Conservation (phyloP, 2,113 vertebrate genomes). For the Monopterus albus region DNA sequence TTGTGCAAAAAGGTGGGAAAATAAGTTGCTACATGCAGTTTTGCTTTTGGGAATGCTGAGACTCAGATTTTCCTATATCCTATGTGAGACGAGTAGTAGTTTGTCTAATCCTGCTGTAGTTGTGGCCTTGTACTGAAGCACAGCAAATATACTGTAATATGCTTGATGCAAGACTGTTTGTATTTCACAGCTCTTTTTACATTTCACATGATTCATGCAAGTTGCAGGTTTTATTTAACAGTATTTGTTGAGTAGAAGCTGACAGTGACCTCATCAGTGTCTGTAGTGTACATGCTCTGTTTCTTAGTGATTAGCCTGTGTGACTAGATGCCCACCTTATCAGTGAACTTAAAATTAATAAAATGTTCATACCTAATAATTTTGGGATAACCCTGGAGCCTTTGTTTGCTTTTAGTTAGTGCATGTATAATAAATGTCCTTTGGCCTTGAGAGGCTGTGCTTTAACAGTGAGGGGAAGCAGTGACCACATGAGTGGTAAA, state of each 20-base stretch:
- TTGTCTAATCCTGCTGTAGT: constrained; percentile 28
- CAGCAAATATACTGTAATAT: not conserved
- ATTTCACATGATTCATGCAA: not conserved
- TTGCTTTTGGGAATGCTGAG: constrained; percentile 3
- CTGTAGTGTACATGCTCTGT: no score
- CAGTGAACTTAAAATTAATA: no score
- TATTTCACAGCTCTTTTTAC: not conserved
- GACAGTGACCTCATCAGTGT: not conserved
- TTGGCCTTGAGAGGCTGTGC: not conserved
- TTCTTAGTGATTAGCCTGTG: no score
- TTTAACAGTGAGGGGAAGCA: not conserved
- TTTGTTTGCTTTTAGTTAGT: not conserved
- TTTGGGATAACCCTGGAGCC: not conserved
- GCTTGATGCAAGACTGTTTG: constrained; percentile 13
- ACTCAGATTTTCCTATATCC: not conserved
- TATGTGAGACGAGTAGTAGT: not conserved
- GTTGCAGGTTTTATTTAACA: not conserved
- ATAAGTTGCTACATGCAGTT: not conserved
- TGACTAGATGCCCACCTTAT: no score
- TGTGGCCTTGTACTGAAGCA: constrained; percentile 8
- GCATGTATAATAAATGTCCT: not conserved
- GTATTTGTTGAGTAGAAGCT: not conserved
- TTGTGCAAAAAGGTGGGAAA: not conserved
- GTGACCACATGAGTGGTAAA: constrained; percentile 21
- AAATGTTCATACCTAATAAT: not conserved